phyloP scores from a whole-genome alignment of 2,797 vertebrate species.

The Buphagus erythrorhynchus region DNA sequence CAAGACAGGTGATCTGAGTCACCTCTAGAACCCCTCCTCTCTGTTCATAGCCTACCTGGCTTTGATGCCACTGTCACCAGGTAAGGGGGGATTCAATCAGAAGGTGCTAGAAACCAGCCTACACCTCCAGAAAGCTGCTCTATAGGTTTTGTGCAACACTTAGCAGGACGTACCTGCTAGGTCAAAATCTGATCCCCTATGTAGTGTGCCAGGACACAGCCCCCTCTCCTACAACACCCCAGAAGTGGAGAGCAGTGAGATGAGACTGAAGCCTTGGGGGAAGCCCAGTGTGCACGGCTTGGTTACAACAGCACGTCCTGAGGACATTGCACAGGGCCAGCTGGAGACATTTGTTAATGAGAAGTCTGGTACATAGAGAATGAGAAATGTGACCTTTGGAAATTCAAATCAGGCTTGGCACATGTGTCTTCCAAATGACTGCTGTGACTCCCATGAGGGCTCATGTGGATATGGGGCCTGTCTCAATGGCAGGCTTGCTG shows the following conservation, averaged over 20 bases:
- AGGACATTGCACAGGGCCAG: not conserved
- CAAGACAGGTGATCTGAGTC: not conserved
- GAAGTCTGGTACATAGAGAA: not conserved
- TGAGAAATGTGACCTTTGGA: conserved; percentile 53
- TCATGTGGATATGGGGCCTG: not conserved
- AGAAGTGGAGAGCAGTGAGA: not conserved
- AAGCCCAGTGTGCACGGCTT: not conserved
- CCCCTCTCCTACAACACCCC: rapidly evolving
- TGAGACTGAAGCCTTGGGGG: rapidly evolving
- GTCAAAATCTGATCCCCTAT: rapidly evolving
- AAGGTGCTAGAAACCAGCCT: not conserved
- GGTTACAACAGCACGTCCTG: not conserved
- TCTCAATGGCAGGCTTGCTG: not conserved
- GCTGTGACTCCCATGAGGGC: not conserved
- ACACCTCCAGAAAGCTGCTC: not conserved
- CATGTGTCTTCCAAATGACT: conserved; percentile 2
- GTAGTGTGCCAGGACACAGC: rapidly evolving
- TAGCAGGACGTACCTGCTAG: not conserved
- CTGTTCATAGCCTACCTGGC: not conserved
- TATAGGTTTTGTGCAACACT: not conserved
- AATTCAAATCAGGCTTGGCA: conserved; percentile 41
- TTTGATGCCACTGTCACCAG: not conserved
- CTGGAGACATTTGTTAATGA: conserved; percentile 40
- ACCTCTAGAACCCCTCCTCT: not conserved
- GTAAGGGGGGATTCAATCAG: not conserved